A percentile compares a stretch with the other conserved stretches of the same genome.
phyloP scores from a whole-genome alignment of 2,888 invertebrate genomes.

The Cataglyphis livida region DNA sequence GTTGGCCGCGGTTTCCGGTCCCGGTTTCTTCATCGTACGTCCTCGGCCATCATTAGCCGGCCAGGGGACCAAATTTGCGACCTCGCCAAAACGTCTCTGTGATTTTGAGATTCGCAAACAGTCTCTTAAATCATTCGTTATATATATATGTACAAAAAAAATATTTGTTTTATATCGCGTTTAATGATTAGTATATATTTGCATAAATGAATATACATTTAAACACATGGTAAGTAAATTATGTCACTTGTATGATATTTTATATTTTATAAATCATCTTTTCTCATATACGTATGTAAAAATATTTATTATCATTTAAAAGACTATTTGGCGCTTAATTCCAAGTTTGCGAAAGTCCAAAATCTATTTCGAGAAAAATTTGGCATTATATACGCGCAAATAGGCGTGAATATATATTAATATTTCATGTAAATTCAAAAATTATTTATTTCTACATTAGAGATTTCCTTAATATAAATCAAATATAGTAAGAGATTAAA shows the following conservation, averaged over 20 bases:
- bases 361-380: conserved; percentile 47
- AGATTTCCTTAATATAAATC: not conserved
- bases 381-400: not conserved
- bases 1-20: conserved; percentile 82
- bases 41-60: conserved; percentile 76
- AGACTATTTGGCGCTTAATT: conserved; percentile 3
- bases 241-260: conserved; percentile 31
- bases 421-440: conserved; percentile 20
- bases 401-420: conserved; percentile 4
- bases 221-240: conserved; percentile 23
- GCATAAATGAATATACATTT: conserved; percentile 34
- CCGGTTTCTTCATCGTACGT: conserved; percentile 69
- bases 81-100: conserved; percentile 41
- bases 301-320: conserved; percentile 39
- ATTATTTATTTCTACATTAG: conserved; percentile 29
- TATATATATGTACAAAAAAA: conserved; percentile 9
- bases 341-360: not conserved
- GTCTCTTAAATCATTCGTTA: conserved; percentile 20
- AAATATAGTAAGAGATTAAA: not conserved
- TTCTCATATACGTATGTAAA: not conserved
- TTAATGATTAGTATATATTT: conserved; percentile 11
- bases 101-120: conserved; percentile 33
- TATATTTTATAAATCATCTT: conserved; percentile 32
- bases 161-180: conserved; percentile 4
- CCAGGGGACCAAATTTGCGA: conserved; percentile 65